Conservation (phyloP, 2,888 invertebrate species). For the Cosmorhoe ocellata region DNA sequence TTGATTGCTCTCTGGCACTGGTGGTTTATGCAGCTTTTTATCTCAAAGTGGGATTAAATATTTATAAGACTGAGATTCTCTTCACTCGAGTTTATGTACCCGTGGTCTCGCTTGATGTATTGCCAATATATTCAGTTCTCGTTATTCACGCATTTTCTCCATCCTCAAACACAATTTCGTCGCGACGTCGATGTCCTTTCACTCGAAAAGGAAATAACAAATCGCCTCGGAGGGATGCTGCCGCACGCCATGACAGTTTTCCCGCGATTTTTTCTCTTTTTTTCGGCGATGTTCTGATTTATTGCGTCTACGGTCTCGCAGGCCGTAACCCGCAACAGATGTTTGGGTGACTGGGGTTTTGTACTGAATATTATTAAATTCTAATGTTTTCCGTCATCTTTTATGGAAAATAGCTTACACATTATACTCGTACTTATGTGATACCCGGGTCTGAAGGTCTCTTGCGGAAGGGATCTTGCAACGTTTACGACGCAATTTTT, state of each 20-base stretch:
- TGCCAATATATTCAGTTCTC: constrained; percentile 35
- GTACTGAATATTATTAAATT: constrained; percentile 31
- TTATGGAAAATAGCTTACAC: constrained; percentile 14
- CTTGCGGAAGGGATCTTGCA: no score
- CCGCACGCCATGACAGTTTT: constrained; percentile 47
- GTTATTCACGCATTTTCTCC: constrained; percentile 31
- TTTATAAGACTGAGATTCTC: constrained; percentile 6
- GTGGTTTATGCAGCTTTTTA: constrained; percentile 3
- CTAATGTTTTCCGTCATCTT: constrained; percentile 31
- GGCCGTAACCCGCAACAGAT: constrained; percentile 54
- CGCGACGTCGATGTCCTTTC: constrained; percentile 37
- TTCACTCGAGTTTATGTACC: constrained; percentile 17
- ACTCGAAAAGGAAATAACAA: constrained; percentile 49
- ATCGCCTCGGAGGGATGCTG: constrained; percentile 38
- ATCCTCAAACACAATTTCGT: constrained; percentile 35
- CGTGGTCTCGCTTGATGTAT: constrained; percentile 16
- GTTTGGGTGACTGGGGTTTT: constrained; percentile 40
- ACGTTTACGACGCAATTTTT: no score
- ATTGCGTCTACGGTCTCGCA: constrained; percentile 50
- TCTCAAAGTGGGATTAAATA: constrained; percentile 12
- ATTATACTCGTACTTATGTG: no score
- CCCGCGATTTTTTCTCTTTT: constrained; percentile 40
- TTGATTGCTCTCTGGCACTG: constrained; percentile 34
- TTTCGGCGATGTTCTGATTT: constrained; percentile 48
- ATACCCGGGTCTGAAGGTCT: no score